Base-by-base conservation (phyloP, 2,797 vertebrate species). In the Rhinoraja longicauda region DNA sequence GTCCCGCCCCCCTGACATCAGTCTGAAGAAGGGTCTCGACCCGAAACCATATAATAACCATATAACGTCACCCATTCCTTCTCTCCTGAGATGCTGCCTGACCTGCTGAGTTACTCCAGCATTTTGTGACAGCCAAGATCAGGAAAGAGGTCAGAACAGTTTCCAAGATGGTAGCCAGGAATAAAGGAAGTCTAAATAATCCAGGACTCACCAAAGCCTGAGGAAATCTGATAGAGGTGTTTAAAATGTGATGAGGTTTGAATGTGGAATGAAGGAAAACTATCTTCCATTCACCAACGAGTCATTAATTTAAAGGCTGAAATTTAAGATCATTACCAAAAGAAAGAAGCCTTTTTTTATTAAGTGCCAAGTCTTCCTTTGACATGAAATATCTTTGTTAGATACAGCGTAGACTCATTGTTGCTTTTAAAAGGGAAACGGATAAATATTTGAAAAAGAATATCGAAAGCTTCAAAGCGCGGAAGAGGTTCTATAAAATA, bases 161-260 rank as follows among this genome's bases (percentile, higher is more conserved):
- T 86, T 86, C 26, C 19, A 59, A 86, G 82, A 32, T n/a, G 12
- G 4, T n/a, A 32, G 26, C 19, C 3, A 64, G 15, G 82, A 17
- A 32, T n/a, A 29, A 62, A 4, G 24, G 62, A n/a, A 84, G 53
- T 4, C 12, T 59, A 84, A 84, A 84, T 57, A 62, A 62, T 13
- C 53, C 29, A 4, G 53, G 24, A 26, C 2, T 29, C 29, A 84
- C 53, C 53, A 29, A 57, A 84, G 84, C 24, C 29, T 13, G 26
- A 84, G 81, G 53, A 62, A 59, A 59, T 84, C 26, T 59, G 53
- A n/a, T 17, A 13, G 17, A 79, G 19, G 81, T 29, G 39, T 59
- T 10, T 29, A 59, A 53, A 77, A 73, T 93, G 76, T 75, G 19
- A 59, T 29, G 86, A 73, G 77, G n/a, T 93, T 93, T 92, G 75